These are phyloP conservation scores for Colossoma macropomum DNA, from an alignment of 2,113 vertebrate genomes.

Conservation along the genomic window DNA sequence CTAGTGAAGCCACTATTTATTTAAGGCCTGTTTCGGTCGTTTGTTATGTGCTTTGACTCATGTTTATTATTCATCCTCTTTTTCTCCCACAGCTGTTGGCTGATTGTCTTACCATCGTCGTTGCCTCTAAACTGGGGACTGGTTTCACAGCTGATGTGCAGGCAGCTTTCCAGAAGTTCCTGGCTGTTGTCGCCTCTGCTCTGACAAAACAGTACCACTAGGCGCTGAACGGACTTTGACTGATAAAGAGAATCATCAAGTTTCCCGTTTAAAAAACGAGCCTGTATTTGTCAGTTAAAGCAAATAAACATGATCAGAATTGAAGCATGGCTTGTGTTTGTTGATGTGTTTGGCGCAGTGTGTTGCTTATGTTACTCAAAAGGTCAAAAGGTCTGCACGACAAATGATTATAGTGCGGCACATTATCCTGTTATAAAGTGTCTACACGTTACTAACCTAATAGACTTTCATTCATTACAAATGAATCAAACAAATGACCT, in stretches of 20 bases:
- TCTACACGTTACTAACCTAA: too few species aligned
- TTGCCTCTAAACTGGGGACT: slow-evolving; percentile 29
- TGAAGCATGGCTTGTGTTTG: background rate
- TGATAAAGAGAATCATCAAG: background rate
- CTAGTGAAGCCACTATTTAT: background rate
- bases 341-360: background rate
- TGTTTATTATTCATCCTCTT: background rate
- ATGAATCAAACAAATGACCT: too few species aligned
- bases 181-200: slow-evolving; percentile 34
- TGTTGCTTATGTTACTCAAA: too few species aligned
- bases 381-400: too few species aligned
- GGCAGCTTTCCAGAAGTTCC: slow-evolving; percentile 57
- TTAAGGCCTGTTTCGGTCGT: background rate
- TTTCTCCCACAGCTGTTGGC: slow-evolving; percentile 52
- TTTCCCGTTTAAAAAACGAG: background rate
- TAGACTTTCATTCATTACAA: too few species aligned
- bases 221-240: slow-evolving; percentile 14
- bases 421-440: too few species aligned
- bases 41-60: too few species aligned
- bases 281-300: slow-evolving; percentile 10
- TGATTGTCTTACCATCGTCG: slow-evolving; percentile 28
- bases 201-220: slow-evolving; percentile 50
- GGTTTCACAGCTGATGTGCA: slow-evolving; percentile 58
- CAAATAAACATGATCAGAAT: slow-evolving; percentile 15
- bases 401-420: too few species aligned